phyloP scores from a whole-genome alignment of 2,113 vertebrate genomes.

The Hyla sarda region DNA sequence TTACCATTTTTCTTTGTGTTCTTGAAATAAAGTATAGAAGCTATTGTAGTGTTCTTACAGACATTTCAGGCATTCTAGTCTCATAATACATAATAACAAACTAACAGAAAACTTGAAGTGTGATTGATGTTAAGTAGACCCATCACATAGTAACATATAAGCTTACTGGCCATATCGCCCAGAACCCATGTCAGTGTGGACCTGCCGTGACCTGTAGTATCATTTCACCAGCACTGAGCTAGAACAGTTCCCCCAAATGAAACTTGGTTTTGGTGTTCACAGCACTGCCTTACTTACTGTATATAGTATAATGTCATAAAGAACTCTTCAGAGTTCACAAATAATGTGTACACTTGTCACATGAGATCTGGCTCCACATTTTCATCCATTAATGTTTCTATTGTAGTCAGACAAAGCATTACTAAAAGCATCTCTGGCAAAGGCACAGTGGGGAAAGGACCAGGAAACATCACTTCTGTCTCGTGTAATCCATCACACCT shows the following conservation, averaged over 20 bases:
- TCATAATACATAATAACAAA: no score
- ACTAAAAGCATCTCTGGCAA: background rate
- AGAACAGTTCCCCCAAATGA: background rate
- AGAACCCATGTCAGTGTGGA: background rate
- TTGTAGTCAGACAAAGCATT: background rate
- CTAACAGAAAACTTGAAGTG: no score
- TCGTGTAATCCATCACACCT: slow-evolving; percentile 48
- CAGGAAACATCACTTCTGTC: slow-evolving; percentile 16
- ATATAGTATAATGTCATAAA: background rate
- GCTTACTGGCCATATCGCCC: background rate
- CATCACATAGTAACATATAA: background rate
- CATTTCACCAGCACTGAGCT: background rate
- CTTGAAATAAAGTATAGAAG: no score
- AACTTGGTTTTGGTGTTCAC: background rate
- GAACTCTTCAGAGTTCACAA: background rate
- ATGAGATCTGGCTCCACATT: background rate
- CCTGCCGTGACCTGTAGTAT: background rate
- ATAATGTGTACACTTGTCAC: background rate
- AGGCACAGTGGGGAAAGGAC: background rate
- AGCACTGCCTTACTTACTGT: background rate
- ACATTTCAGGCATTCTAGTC: no score
- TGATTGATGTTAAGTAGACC: background rate
- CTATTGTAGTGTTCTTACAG: no score
- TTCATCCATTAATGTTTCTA: background rate
- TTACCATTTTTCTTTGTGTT: no score